Conservation (phyloP, 2,113 vertebrate species). For the Vombatus ursinus region DNA sequence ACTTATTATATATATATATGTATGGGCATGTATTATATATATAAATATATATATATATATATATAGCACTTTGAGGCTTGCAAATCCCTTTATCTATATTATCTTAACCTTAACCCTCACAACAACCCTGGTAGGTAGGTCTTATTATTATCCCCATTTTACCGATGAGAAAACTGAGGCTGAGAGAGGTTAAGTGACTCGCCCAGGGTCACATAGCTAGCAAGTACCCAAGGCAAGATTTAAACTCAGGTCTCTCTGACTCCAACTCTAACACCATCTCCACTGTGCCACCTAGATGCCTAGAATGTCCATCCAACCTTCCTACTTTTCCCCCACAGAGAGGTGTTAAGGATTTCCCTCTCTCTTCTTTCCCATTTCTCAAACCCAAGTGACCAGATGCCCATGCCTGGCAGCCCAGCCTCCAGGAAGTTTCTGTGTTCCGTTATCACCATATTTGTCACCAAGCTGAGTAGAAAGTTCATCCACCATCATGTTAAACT, state of each 20-base stretch:
- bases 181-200: not conserved
- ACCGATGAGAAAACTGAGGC: not conserved
- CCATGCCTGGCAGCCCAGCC: not conserved
- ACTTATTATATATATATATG: not conserved
- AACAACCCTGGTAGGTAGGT: not conserved
- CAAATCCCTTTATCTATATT: not conserved
- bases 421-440: not conserved
- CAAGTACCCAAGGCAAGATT: not conserved
- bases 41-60: no score
- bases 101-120: not conserved
- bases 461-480: not conserved
- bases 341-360: not conserved
- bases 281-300: not conserved
- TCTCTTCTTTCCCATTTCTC: no score
- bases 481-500: not conserved
- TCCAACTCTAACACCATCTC: not conserved
- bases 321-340: not conserved
- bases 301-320: not conserved
- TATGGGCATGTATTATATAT: no score
- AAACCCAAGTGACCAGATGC: not conserved
- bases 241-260: not conserved
- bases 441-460: not conserved
- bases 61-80: not conserved
- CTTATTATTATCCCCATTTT: not conserved
- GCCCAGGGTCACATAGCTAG: not conserved